Evolutionary conservation across 2,888 invertebrate genomes (phyloP).

Genomic region (Cordilura impudica): DNA sequence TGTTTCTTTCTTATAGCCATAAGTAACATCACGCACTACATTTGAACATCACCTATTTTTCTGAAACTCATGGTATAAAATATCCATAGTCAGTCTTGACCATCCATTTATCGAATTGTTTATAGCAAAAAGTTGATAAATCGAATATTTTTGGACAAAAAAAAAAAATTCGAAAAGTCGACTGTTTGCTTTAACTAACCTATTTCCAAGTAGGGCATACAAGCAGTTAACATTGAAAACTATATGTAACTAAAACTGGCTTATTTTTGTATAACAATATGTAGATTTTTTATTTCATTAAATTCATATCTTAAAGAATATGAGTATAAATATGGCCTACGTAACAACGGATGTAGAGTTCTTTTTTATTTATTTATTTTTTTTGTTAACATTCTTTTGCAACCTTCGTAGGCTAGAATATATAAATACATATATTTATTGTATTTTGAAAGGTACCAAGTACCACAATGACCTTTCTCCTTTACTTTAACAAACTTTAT

Average conservation of each 20-base stretch:
- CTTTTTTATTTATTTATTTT: neutral
- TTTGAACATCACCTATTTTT: no score
- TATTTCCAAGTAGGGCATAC: no score
- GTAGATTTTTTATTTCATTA: conserved; percentile 9
- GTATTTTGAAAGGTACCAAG: conserved; percentile 31
- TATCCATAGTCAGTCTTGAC: no score
- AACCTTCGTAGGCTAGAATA: conserved; percentile 14
- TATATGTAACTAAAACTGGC: conserved; percentile 3
- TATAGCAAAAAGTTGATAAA: no score
- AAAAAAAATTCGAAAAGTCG: no score
- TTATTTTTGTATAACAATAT: conserved; percentile 28
- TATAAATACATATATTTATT: conserved; percentile 16
- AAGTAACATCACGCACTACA: no score
- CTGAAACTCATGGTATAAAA: no score
- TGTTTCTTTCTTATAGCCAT: no score
- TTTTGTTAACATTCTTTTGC: conserved; percentile 1
- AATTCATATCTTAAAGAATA: conserved; percentile 18
- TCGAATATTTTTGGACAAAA: no score
- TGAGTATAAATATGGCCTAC: neutral
- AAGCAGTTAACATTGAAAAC: no score
- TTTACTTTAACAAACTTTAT: conserved; percentile 41
- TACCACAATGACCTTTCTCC: conserved; percentile 36
- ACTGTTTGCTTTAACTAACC: no score
- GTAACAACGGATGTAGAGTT: conserved; percentile 4
- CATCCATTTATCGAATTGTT: no score